These are phyloP conservation scores for Cephalophus harveyi DNA, from an alignment of 2,113 vertebrate genomes.

Conservation along the genomic window DNA sequence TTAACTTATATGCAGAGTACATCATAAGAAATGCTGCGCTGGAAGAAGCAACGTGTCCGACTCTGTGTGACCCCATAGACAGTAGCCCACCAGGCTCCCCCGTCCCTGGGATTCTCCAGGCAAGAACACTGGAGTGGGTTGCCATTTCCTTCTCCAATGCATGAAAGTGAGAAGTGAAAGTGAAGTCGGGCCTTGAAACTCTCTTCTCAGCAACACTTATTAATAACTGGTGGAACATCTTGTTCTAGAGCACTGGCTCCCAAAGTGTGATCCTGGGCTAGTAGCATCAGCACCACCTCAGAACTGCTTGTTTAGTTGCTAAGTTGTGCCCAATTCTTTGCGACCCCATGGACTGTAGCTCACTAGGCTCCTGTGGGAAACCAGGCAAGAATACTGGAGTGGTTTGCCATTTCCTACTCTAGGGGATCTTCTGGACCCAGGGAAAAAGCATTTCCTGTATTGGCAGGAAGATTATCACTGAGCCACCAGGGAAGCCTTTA, in stretches of 20 bases:
- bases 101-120: too few species aligned
- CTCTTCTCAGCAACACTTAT: neutral
- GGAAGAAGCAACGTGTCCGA: too few species aligned
- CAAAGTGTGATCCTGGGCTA: neutral
- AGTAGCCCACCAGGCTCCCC: too few species aligned
- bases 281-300: neutral
- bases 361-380: neutral
- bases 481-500: neutral
- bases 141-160: too few species aligned
- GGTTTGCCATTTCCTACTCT: neutral
- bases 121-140: too few species aligned
- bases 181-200: constrained; percentile 3
- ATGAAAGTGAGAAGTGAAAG: too few species aligned
- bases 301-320: neutral
- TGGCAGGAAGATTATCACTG: neutral
- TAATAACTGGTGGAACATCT: neutral
- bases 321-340: neutral
- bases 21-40: too few species aligned
- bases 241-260: neutral
- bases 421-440: neutral
- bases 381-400: neutral
- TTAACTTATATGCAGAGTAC: too few species aligned
- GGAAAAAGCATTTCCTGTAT: neutral
- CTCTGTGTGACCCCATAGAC: too few species aligned
- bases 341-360: neutral